A percentile compares a stretch with the other conserved stretches of the same genome.
These are phyloP conservation scores for Branchipolynoe longqiensis DNA, from an alignment of 2,888 invertebrate genomes.

Conservation along the genomic window DNA sequence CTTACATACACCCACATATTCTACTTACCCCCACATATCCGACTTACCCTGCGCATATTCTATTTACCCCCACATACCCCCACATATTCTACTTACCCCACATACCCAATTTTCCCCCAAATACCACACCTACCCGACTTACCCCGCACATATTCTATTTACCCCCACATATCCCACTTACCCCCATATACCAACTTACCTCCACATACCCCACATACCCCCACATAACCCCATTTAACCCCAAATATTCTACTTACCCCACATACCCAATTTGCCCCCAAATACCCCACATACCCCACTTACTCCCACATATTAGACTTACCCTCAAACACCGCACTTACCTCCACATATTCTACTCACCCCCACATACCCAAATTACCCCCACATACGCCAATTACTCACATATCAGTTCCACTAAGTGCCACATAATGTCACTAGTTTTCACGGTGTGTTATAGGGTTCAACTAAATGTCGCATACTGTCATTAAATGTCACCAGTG, in stretches of 20 bases:
- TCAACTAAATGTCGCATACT: too few species aligned
- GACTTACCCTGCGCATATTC: not conserved
- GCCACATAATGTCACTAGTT: too few species aligned
- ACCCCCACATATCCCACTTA: not conserved
- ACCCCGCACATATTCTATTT: not conserved
- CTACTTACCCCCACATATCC: conserved; percentile 4
- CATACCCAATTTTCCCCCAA: not conserved
- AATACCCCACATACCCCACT: not conserved
- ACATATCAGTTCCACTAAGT: too few species aligned
- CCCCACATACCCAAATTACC: not conserved
- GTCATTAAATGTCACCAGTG: too few species aligned
- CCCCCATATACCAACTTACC: not conserved
- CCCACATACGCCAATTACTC: not conserved
- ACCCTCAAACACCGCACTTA: not conserved
- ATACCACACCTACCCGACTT: not conserved
- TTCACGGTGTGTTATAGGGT: too few species aligned
- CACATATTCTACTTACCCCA: not conserved
- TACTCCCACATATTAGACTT: not conserved
- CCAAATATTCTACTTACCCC: not conserved
- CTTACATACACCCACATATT: not conserved
- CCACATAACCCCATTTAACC: not conserved
- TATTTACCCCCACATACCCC: not conserved
- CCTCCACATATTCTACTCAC: not conserved
- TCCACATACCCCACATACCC: not conserved
- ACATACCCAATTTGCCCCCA: not conserved